phyloP scores from a whole-genome alignment of 2,888 invertebrate species.

The Plutella xylostella region DNA sequence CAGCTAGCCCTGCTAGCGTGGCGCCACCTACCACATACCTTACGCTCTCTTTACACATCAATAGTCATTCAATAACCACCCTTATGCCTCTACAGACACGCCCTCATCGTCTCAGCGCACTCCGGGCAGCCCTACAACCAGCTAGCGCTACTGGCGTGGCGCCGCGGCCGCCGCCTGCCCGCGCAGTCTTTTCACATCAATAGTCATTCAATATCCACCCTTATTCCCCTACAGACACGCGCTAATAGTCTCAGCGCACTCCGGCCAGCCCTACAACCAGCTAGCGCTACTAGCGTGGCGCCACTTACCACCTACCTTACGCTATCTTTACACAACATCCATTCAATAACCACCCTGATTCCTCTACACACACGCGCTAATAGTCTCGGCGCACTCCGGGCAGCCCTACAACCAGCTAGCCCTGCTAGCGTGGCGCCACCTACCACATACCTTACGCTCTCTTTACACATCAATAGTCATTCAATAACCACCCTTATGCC shows the following conservation, averaged over 20 bases:
- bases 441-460: too few species aligned
- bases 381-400: slow-evolving; percentile 80
- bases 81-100: slow-evolving; percentile 78
- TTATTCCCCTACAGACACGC: slow-evolving; percentile 80
- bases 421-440: slow-evolving; percentile 82
- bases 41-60: too few species aligned
- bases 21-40: too few species aligned
- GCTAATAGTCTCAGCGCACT: slow-evolving; percentile 77
- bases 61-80: too few species aligned
- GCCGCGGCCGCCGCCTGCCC: slow-evolving; percentile 82
- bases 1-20: slow-evolving; percentile 87
- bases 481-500: too few species aligned
- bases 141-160: slow-evolving; percentile 83
- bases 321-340: too few species aligned
- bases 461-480: too few species aligned
- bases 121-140: slow-evolving; percentile 93
- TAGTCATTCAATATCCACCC: too few species aligned
- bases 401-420: slow-evolving; percentile 93
- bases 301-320: too few species aligned
- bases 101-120: slow-evolving; percentile 77
- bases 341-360: too few species aligned
- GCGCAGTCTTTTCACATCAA: too few species aligned
- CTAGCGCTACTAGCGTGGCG: slow-evolving; percentile 85
- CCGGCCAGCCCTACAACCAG: slow-evolving; percentile 92
- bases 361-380: slow-evolving; percentile 78